phyloP scores from a whole-genome alignment of 1,140 invertebrate species.

The Capitella teleta region DNA sequence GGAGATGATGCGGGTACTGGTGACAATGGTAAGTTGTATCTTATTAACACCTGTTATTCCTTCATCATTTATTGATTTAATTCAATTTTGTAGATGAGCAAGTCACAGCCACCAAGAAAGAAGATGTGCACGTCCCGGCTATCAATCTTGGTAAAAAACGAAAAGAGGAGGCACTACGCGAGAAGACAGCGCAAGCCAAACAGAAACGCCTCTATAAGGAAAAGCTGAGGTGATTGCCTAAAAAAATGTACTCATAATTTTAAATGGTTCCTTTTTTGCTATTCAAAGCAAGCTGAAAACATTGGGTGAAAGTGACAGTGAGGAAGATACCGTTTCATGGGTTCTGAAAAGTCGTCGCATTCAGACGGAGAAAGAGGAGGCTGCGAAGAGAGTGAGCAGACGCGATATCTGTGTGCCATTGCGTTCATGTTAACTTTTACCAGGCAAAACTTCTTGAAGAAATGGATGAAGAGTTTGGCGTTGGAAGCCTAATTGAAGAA shows the following conservation, averaged over 20 bases:
- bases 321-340: slow-evolving; percentile 51
- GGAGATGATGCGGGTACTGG: neutral
- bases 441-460: slow-evolving; percentile 86
- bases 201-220: slow-evolving; percentile 70
- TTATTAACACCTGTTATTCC: neutral
- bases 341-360: slow-evolving; percentile 66
- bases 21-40: neutral
- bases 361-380: slow-evolving; percentile 70
- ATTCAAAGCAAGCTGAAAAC: slow-evolving; percentile 49
- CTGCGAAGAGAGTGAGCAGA: slow-evolving; percentile 64
- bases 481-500: slow-evolving; percentile 67
- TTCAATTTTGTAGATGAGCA: neutral
- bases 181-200: slow-evolving; percentile 52
- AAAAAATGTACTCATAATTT: neutral
- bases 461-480: slow-evolving; percentile 88
- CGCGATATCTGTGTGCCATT: too few species aligned
- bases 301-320: slow-evolving; percentile 31
- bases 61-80: neutral
- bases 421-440: slow-evolving; percentile 20
- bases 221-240: slow-evolving; percentile 47
- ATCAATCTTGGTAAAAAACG: slow-evolving; percentile 63
- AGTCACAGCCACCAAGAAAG: slow-evolving; percentile 17
- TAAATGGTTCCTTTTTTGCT: slow-evolving; percentile 10
- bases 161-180: slow-evolving; percentile 67
- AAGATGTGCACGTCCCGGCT: slow-evolving; percentile 87